Evolutionary conservation across 2,888 invertebrate species (phyloP).

Genomic region (Nasonia oneida): DNA sequence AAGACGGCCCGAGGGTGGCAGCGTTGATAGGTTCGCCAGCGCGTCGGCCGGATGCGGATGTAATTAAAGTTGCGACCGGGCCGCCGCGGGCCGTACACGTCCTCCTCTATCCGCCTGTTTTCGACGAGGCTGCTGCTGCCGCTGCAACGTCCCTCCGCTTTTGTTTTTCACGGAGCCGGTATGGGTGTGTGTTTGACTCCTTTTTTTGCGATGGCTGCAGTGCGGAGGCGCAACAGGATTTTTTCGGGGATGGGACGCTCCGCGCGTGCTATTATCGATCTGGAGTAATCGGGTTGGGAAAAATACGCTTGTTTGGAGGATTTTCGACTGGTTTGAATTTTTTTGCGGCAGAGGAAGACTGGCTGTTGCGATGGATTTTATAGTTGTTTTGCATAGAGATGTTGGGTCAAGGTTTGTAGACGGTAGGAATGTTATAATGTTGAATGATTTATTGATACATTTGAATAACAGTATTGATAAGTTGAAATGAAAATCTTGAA

Average conservation of each 20-base stretch:
- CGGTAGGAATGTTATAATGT: too few relatives aligned
- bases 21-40: slow-evolving; percentile 20
- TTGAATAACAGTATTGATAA: too few relatives aligned
- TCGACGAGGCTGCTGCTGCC: background rate
- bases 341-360: background rate
- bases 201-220: background rate
- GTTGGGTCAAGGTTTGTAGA: background rate
- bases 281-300: background rate
- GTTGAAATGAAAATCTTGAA: too few relatives aligned
- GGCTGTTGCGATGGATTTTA: background rate
- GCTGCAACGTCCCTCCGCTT: background rate
- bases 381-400: background rate
- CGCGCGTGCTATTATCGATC: background rate
- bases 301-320: background rate
- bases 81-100: slow-evolving; percentile 18
- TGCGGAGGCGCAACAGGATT: background rate
- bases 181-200: background rate
- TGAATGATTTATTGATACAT: too few relatives aligned
- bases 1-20: slow-evolving; percentile 4
- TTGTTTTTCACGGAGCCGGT: background rate
- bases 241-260: background rate
- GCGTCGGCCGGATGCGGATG: slow-evolving; percentile 5
- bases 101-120: slow-evolving; percentile 7
- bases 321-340: background rate
- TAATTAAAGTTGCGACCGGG: slow-evolving; percentile 18